Percentiles rank a stretch among this genome's conserved stretches.
Evolutionary conservation across 2,888 invertebrate species (phyloP).

Genomic region (Temnothorax rugatulus): DNA sequence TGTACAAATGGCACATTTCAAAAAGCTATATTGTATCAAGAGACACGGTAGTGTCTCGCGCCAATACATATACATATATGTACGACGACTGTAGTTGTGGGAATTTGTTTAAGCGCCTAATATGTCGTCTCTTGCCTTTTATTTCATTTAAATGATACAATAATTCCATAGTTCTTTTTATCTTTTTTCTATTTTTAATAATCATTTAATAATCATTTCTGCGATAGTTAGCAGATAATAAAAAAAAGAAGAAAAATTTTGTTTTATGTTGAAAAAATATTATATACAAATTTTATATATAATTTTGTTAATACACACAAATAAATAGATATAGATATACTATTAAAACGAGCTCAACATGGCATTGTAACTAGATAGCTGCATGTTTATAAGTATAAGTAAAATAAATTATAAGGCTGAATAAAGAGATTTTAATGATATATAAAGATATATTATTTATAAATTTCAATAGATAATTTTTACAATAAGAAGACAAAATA

Average conservation of each 20-base stretch:
- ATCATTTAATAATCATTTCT: not conserved
- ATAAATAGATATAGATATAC: slow-evolving; percentile 1
- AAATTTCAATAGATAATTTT: slow-evolving; percentile 21
- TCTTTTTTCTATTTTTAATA: not conserved
- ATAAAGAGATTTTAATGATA: not conserved
- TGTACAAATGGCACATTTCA: not conserved
- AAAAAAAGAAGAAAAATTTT: not conserved
- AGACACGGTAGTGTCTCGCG: too few relatives aligned
- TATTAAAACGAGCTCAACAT: not conserved
- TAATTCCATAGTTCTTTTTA: not conserved
- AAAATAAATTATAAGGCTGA: not conserved
- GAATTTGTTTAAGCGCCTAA: not conserved
- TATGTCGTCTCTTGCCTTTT: not conserved
- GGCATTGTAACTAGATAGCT: not conserved
- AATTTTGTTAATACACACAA: not conserved
- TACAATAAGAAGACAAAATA: not conserved
- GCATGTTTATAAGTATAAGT: not conserved
- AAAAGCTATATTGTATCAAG: not conserved
- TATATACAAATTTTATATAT: not conserved
- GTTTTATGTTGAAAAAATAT: not conserved
- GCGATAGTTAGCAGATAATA: not conserved
- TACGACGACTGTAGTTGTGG: not conserved
- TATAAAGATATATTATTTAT: not conserved
- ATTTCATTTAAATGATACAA: not conserved
- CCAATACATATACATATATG: not conserved